Base-by-base conservation (phyloP, 1,140 invertebrate genomes). In the Hypsibius dujardini region DNA sequence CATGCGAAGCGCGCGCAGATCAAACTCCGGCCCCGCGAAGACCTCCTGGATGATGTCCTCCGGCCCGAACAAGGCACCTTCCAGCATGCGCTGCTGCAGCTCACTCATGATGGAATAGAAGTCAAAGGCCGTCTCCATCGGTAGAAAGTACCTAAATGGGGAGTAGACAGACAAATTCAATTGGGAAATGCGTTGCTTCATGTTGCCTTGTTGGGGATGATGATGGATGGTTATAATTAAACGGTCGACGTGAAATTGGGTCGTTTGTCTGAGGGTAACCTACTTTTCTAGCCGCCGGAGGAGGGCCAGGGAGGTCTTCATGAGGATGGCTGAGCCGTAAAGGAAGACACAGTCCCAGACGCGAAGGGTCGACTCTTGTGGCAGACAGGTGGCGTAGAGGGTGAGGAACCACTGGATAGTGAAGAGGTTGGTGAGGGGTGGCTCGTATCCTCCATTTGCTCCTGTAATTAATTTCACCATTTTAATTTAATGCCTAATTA, bases 371-470 rank as follows among this genome's bases (percentile, higher is more conserved):
- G 88, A 87, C 40, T 86, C 84, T 77, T 92, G 89, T 14, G 94
- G 93, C 71, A 98, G 82, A 83, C 93, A 96, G 72, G 94, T 96
- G 73, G 90, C 93, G 80, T 96, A 98, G 56, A 98, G 82, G 0
- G 94, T 98, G 3, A 98, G 84, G 78, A 97, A 97, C 94, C 94
- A 97, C 80, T 98, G 94, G 92, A 98, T 97, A 15, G 93, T 97
- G 80, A 97, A 98, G 2, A 96, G 92, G 80, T 98, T 96, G 14
- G 92, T 95, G 69, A 97, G 79, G 0, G 94, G 94, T 7, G 93
- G 94, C 78, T 96, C 93, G 76, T 94, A 94, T 73, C 85, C 50
- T 56, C 50, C 50, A 73, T 74, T 77, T 14, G 79, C 77, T 47
- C 73, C 79, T 79, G 79, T 73, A 1, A 74, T 74, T 42, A 72